Conservation (phyloP, 2,888 invertebrate species). For the Volucella inanis region DNA sequence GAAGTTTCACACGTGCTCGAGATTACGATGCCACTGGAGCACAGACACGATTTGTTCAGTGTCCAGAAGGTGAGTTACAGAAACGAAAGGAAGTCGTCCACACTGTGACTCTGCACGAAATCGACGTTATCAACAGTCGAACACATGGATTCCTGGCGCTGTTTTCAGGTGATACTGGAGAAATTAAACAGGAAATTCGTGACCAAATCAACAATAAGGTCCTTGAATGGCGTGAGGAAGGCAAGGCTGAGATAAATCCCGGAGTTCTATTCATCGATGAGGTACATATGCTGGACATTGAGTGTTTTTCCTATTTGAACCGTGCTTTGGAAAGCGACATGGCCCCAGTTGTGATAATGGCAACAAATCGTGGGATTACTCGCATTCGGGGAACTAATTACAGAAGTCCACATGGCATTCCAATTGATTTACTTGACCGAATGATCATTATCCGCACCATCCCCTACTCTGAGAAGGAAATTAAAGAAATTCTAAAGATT, state of each 20-base stretch:
- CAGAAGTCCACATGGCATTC: slow-evolving; percentile 97
- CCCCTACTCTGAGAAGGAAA: slow-evolving; percentile 93
- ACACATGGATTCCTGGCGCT: slow-evolving; percentile 98
- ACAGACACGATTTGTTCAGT: slow-evolving; percentile 96
- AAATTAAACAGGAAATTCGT: slow-evolving; percentile 98
- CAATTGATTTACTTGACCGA: slow-evolving; percentile 96
- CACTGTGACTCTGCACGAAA: slow-evolving; percentile 99
- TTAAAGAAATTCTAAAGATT: slow-evolving; percentile 95
- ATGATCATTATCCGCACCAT: slow-evolving; percentile 96
- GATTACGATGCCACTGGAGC: slow-evolving; percentile 98
- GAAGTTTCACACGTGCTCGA: slow-evolving; percentile 97
- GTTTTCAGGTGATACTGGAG: slow-evolving; percentile 99
- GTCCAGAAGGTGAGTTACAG: slow-evolving; percentile 99
- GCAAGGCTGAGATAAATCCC: slow-evolving; percentile 99
- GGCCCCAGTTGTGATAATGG: slow-evolving; percentile 99
- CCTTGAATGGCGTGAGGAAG: slow-evolving; percentile 99
- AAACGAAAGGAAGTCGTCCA: slow-evolving; percentile 99
- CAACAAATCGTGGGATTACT: slow-evolving; percentile 97
- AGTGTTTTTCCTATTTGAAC: slow-evolving; percentile 99
- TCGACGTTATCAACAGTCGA: slow-evolving; percentile 99
- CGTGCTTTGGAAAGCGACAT: slow-evolving; percentile 98
- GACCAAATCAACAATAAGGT: slow-evolving; percentile 99
- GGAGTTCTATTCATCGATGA: slow-evolving; percentile 99
- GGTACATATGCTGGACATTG: slow-evolving; percentile 99
- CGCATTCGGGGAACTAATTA: slow-evolving; percentile 97